Evolutionary conservation across 2,888 invertebrate genomes (phyloP).

Genomic region (Synergus japonicus): DNA sequence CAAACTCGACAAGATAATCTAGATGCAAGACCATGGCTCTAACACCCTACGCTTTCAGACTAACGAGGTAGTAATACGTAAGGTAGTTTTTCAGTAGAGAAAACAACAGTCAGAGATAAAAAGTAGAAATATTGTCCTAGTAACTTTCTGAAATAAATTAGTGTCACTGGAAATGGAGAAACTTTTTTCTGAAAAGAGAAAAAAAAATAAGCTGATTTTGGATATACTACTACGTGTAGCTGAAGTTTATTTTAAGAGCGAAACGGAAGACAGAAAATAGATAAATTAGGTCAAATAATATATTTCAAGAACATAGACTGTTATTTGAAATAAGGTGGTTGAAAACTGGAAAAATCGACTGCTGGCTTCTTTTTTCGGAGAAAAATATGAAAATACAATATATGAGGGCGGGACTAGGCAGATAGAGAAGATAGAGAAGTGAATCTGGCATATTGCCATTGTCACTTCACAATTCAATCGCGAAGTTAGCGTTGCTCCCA

Average conservation of each 20-base stretch:
- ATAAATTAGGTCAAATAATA: no score
- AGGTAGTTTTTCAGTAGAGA: slow-evolving; percentile 1
- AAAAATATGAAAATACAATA: not conserved
- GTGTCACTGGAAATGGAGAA: not conserved
- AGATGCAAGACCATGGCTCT: slow-evolving; percentile 46
- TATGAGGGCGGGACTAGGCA: not conserved
- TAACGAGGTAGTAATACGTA: slow-evolving; percentile 34
- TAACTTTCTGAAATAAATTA: not conserved
- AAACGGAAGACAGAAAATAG: no score
- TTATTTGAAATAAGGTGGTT: no score
- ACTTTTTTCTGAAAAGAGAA: not conserved
- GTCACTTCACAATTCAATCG: slow-evolving; percentile 76
- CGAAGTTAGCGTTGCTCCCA: slow-evolving; percentile 75
- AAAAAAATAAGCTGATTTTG: not conserved
- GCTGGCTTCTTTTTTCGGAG: not conserved
- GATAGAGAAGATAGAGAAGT: slow-evolving; percentile 17
- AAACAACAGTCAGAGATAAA: not conserved
- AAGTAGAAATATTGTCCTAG: not conserved
- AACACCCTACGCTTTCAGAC: slow-evolving; percentile 42
- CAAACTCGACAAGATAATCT: slow-evolving; percentile 44
- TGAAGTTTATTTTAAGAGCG: no score
- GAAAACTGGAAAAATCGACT: not conserved
- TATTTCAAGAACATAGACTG: not conserved
- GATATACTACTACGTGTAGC: not conserved
- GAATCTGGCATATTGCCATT: slow-evolving; percentile 74